These are phyloP conservation scores for Cryptoprocta ferox DNA, from an alignment of 2,797 vertebrate genomes.

Conservation along the genomic window DNA sequence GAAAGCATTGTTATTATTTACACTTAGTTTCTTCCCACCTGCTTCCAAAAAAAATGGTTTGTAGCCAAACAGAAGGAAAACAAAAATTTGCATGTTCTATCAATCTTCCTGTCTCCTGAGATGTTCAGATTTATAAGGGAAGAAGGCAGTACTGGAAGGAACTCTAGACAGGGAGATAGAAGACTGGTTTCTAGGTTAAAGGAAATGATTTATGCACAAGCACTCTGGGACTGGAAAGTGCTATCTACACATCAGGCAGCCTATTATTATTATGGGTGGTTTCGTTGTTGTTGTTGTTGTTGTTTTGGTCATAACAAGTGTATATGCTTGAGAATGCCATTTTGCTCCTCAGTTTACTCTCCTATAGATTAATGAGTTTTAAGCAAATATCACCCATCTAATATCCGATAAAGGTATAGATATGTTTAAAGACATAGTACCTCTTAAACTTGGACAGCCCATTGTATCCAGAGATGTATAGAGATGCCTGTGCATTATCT, in stretches of 20 bases:
- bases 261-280: neutral
- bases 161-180: neutral
- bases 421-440: neutral
- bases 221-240: neutral
- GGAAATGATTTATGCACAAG: neutral
- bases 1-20: conserved; percentile 70
- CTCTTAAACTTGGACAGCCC: neutral
- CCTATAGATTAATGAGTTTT: neutral
- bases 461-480: neutral
- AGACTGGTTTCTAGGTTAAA: neutral
- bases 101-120: conserved; percentile 12
- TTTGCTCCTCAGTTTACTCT: neutral
- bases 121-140: neutral
- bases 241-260: neutral
- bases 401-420: neutral
- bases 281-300: neutral
- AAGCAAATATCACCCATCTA: neutral
- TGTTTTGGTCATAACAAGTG: neutral
- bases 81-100: conserved; percentile 42
- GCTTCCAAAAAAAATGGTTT: neutral
- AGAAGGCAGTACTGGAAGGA: neutral
- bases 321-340: neutral
- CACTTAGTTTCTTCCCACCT: conserved; percentile 39
- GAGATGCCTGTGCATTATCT: too few species aligned
- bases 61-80: conserved; percentile 44